A percentile compares a stretch with the other conserved stretches of the same genome.
These are phyloP conservation scores for Lysiphlebus fabarum DNA, from an alignment of 1,140 invertebrate species.

Conservation along the genomic window DNA sequence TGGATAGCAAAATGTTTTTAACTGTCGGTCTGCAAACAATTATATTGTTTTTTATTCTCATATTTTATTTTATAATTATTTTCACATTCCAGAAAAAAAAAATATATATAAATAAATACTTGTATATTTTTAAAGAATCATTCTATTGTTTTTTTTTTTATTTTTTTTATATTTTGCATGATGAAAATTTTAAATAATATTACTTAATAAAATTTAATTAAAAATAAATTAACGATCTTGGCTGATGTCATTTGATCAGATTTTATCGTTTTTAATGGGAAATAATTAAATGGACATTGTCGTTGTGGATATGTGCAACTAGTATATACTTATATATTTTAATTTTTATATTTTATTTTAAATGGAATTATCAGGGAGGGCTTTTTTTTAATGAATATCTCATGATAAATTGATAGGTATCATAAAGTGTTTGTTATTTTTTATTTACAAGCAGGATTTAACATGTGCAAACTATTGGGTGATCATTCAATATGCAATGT, in stretches of 20 bases:
- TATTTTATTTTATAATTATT: slow-evolving; percentile 20
- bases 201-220: no score
- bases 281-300: slow-evolving; percentile 54
- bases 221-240: not conserved
- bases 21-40: slow-evolving; percentile 57
- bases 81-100: slow-evolving; percentile 18
- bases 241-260: not conserved
- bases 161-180: not conserved
- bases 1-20: slow-evolving; percentile 56
- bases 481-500: slow-evolving; percentile 44
- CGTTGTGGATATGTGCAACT: slow-evolving; percentile 41
- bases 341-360: no score
- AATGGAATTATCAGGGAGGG: no score
- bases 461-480: slow-evolving; percentile 11
- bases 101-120: no score
- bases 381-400: no score
- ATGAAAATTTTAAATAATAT: not conserved
- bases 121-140: no score
- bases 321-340: slow-evolving; percentile 20
- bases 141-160: no score
- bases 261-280: slow-evolving; percentile 47
- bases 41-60: slow-evolving; percentile 45
- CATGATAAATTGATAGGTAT: slow-evolving; percentile 12
- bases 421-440: slow-evolving; percentile 31
- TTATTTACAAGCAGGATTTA: slow-evolving; percentile 14